A percentile compares a stretch with the other conserved stretches of the same genome.
Evolutionary conservation across 23 tunicate genomes (phyloP).

Genomic region (Oikopleura vanhoeffeni): DNA sequence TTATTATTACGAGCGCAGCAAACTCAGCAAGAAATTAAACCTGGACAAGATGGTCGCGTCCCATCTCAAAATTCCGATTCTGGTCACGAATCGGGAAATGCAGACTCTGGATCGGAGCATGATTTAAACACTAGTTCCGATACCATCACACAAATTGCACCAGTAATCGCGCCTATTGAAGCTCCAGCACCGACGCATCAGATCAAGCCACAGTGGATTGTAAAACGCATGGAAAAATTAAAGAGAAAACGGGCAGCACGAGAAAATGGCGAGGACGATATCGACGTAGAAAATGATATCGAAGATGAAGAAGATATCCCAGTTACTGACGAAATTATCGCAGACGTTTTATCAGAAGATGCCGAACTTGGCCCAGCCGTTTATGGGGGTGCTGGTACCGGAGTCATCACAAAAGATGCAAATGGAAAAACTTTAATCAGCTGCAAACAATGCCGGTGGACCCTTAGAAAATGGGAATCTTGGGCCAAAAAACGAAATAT

Average conservation of each 20-base stretch:
- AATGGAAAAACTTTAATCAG: background rate
- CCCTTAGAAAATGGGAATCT: conserved; percentile 12
- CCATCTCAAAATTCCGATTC: background rate
- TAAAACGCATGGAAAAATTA: conserved; percentile 5
- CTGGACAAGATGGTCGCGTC: background rate
- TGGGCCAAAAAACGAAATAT: conserved; percentile 2
- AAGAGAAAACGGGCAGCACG: conserved; percentile 11
- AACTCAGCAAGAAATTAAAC: background rate
- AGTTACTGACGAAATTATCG: background rate
- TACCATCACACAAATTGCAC: background rate
- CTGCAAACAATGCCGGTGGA: conserved; percentile 14
- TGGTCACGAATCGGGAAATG: conserved; percentile 13
- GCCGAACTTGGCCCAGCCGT: background rate
- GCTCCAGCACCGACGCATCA: conserved; percentile 4
- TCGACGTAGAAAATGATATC: background rate
- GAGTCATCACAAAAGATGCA: background rate
- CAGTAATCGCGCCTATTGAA: background rate
- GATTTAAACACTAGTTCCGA: background rate
- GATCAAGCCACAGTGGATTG: conserved; percentile 9
- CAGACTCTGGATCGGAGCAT: conserved; percentile 1
- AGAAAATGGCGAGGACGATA: background rate
- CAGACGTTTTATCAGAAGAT: background rate
- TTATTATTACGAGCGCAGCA: background rate
- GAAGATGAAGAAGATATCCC: conserved; percentile 6
- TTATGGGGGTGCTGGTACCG: background rate